A percentile compares a stretch with the other conserved stretches of the same genome.
Evolutionary conservation across 2,888 invertebrate genomes (phyloP).

Genomic region (Sialis lutaria): DNA sequence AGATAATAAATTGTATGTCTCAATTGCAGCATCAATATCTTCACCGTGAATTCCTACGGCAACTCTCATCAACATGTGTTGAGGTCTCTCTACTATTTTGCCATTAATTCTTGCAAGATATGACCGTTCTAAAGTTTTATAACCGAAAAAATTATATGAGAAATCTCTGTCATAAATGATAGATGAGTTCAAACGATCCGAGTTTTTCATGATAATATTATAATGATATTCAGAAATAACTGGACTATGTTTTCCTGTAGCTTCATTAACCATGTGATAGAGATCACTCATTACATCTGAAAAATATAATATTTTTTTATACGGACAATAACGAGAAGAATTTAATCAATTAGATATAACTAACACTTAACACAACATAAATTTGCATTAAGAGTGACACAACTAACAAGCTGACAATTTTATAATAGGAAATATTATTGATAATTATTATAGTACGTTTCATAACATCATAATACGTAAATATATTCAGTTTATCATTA

Average conservation of each 20-base stretch:
- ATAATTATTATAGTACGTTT: no score
- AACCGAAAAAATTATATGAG: constrained; percentile 97
- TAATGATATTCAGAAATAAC: constrained; percentile 77
- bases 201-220: constrained; percentile 66
- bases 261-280: constrained; percentile 55
- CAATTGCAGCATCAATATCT: constrained; percentile 81
- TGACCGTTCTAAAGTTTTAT: constrained; percentile 91
- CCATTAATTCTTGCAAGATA: constrained; percentile 84
- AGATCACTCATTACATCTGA: constrained; percentile 82
- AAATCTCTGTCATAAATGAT: constrained; percentile 96
- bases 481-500: no score
- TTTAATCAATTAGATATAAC: background rate
- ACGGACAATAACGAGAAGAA: background rate
- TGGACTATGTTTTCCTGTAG: constrained; percentile 53
- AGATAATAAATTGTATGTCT: constrained; percentile 90
- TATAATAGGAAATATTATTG: no score
- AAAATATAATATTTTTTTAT: constrained; percentile 17
- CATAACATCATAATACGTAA: no score
- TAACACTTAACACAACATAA: no score
- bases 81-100: constrained; percentile 90
- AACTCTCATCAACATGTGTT: constrained; percentile 97
- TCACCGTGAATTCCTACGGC: constrained; percentile 91
- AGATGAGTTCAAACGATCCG: constrained; percentile 81
- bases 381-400: no score
- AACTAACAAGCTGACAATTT: no score